A percentile compares a stretch with the other conserved stretches of the same genome.
Conservation (phyloP, 2,888 invertebrate genomes). For the Chironomus tentans region DNA sequence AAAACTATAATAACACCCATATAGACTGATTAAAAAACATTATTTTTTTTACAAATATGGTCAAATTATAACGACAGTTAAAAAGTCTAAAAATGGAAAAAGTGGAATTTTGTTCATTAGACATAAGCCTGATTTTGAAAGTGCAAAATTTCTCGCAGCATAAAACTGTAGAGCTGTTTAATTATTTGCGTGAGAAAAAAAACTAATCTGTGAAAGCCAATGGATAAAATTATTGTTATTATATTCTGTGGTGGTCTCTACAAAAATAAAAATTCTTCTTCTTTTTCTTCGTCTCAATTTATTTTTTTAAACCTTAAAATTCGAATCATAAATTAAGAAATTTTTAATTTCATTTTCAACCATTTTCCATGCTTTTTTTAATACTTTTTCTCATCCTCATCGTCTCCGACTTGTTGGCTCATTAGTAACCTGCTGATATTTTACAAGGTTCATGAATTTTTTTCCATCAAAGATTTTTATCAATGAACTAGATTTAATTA, state of each 20-base stretch:
- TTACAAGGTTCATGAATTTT: slow-evolving; percentile 18
- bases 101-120: background rate
- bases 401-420: background rate
- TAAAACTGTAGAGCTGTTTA: background rate
- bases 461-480: slow-evolving; percentile 9
- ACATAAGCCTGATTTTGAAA: background rate
- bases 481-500: slow-evolving; percentile 27
- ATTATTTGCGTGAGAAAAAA: slow-evolving; percentile 25
- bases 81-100: background rate
- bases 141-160: slow-evolving; percentile 8
- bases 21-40: background rate
- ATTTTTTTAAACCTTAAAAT: background rate
- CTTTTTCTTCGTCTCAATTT: background rate
- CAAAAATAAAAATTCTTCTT: too few relatives aligned
- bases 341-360: slow-evolving; percentile 17
- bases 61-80: background rate
- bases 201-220: background rate
- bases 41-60: background rate
- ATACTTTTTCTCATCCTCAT: background rate
- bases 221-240: background rate
- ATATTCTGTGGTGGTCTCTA: slow-evolving; percentile 12
- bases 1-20: slow-evolving; percentile 19
- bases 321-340: slow-evolving; percentile 23
- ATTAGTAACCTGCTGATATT: slow-evolving; percentile 26
- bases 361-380: background rate